A percentile compares a stretch with the other conserved stretches of the same genome.
phyloP scores from a whole-genome alignment of 2,888 invertebrate species.

The Platycheirus albimanus region DNA sequence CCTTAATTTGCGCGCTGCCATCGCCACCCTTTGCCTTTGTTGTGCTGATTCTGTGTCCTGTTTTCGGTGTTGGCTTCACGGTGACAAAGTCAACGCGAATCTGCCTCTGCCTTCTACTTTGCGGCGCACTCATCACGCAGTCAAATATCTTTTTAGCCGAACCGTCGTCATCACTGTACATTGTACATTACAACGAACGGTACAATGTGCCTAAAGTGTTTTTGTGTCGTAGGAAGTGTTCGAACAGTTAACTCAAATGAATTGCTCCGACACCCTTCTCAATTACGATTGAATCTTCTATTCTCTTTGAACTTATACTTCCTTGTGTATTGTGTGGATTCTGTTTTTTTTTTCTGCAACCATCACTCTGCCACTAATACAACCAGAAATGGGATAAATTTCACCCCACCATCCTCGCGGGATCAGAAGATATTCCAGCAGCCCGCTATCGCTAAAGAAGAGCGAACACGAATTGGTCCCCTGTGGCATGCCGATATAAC shows the following conservation, averaged over 20 bases:
- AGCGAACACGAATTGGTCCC: slow-evolving; percentile 81
- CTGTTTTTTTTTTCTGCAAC: slow-evolving; percentile 51
- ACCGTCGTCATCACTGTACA: not conserved
- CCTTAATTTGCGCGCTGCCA: slow-evolving; percentile 76
- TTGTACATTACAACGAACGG: not conserved
- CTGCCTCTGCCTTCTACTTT: slow-evolving; percentile 50
- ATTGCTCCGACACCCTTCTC: slow-evolving; percentile 77
- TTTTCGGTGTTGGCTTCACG: slow-evolving; percentile 35
- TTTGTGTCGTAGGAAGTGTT: slow-evolving; percentile 67
- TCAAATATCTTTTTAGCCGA: slow-evolving; percentile 46
- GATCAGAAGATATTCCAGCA: slow-evolving; percentile 47
- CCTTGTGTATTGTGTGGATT: slow-evolving; percentile 3
- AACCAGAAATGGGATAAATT: slow-evolving; percentile 72
- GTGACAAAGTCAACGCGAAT: slow-evolving; percentile 75
- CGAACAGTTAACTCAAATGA: slow-evolving; percentile 77
- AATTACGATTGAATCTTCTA: slow-evolving; percentile 63
- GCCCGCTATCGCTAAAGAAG: slow-evolving; percentile 53
- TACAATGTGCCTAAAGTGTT: slow-evolving; percentile 60
- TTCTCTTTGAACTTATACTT: slow-evolving; percentile 67
- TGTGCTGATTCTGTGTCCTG: too few species aligned
- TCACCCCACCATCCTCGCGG: slow-evolving; percentile 44
- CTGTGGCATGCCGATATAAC: slow-evolving; percentile 83
- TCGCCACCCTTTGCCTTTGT: slow-evolving; percentile 69
- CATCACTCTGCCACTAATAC: slow-evolving; percentile 70
- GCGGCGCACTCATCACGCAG: slow-evolving; percentile 64